Conservation (phyloP, 2,113 vertebrate genomes). For the Austrofundulus limnaeus region DNA sequence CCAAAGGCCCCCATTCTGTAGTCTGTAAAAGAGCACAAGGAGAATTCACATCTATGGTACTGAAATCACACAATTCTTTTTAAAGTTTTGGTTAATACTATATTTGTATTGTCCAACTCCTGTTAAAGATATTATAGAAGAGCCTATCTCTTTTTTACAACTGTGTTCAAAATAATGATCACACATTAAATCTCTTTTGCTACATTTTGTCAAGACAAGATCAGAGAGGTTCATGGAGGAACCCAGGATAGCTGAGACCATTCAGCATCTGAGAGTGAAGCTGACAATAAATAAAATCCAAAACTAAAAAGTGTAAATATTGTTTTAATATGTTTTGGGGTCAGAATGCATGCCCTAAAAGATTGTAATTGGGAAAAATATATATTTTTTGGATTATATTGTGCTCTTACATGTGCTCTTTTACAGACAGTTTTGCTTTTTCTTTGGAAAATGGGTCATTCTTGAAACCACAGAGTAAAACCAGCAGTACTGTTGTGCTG, state of each 20-base stretch:
- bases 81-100: not conserved
- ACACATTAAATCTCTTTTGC: no score
- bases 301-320: not conserved
- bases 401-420: constrained; percentile 87
- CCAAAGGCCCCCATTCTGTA: constrained; percentile 88
- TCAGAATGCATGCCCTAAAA: not conserved
- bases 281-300: not conserved
- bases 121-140: no score
- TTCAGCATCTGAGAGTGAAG: constrained; percentile 29
- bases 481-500: constrained; percentile 47
- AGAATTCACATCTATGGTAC: constrained; percentile 83
- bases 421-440: no score
- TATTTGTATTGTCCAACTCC: no score
- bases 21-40: constrained; percentile 97
- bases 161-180: no score
- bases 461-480: constrained; percentile 26
- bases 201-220: constrained; percentile 72
- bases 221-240: constrained; percentile 75
- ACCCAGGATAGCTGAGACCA: constrained; percentile 56
- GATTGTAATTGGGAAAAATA: not conserved
- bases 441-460: constrained; percentile 18
- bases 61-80: constrained; percentile 65
- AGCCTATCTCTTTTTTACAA: no score
- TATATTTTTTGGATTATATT: constrained; percentile 29
- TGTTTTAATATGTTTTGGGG: not conserved